Evolutionary conservation across 2,113 vertebrate species (phyloP).

Genomic region (Scolopax mira): DNA sequence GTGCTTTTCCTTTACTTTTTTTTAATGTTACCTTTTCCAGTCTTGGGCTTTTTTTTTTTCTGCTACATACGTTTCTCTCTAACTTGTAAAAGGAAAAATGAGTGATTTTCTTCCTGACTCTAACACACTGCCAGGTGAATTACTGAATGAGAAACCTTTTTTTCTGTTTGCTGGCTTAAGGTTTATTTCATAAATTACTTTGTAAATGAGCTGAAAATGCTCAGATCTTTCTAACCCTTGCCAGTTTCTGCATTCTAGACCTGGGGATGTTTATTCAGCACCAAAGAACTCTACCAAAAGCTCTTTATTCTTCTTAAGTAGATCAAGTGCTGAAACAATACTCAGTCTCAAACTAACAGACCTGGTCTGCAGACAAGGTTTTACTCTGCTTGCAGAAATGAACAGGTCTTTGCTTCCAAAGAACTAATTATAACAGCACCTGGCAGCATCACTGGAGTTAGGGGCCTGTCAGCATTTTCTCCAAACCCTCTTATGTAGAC

Average conservation of each 20-base stretch:
- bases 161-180: conserved; percentile 9
- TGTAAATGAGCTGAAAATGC: background rate
- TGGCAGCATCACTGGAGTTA: conserved; percentile 24
- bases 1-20: background rate
- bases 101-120: background rate
- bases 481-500: background rate
- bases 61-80: background rate
- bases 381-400: conserved; percentile 31
- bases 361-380: background rate
- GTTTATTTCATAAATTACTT: conserved; percentile 7
- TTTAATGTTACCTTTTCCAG: background rate
- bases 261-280: background rate
- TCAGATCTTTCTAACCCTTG: background rate
- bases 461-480: conserved; percentile 29
- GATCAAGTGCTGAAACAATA: background rate
- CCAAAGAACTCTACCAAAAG: background rate
- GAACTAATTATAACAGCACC: conserved; percentile 38
- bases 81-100: background rate
- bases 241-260: conserved; percentile 7
- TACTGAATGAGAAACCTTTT: background rate
- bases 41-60: background rate
- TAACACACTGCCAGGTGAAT: background rate
- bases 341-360: conserved; percentile 20
- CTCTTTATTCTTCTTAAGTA: background rate
- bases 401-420: background rate